Conservation (phyloP, 2,797 vertebrate species). For the Orestias chungarensis region DNA sequence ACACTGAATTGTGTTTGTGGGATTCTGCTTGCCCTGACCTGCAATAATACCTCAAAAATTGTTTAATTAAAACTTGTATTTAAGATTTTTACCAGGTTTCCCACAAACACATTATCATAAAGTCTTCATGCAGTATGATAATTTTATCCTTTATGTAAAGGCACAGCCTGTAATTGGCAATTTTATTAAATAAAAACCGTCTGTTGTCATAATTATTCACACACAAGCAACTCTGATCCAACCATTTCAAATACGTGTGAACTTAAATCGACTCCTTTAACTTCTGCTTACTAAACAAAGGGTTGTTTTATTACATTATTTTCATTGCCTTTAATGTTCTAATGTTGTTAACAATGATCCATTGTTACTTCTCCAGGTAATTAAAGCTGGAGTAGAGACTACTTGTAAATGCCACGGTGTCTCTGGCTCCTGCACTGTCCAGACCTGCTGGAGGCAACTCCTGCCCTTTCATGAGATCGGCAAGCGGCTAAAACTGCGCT, state of each 20-base stretch:
- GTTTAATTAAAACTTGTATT: conserved; percentile 49
- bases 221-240: conserved; percentile 17
- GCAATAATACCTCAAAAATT: conserved; percentile 28
- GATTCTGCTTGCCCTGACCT: conserved; percentile 46
- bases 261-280: conserved; percentile 52
- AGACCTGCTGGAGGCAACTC: conserved; percentile 98
- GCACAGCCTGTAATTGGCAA: conserved; percentile 13
- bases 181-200: conserved; percentile 53
- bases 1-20: conserved; percentile 61
- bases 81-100: conserved; percentile 34
- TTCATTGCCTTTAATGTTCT: conserved; percentile 38
- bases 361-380: conserved; percentile 82
- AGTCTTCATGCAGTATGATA: conserved; percentile 28
- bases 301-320: conserved; percentile 35
- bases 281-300: conserved; percentile 57
- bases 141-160: conserved; percentile 43
- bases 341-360: conserved; percentile 26
- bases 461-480: conserved; percentile 97
- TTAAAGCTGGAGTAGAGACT: conserved; percentile 96
- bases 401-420: conserved; percentile 98
- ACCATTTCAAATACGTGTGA: conserved; percentile 32
- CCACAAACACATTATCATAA: conserved; percentile 36
- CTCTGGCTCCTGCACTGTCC: conserved; percentile 95
- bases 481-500: conserved; percentile 95
- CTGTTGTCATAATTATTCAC: conserved; percentile 27